Evolutionary conservation across 2,888 invertebrate species (phyloP), one percentile per base, ranked within the genome.

Genomic region (Netelia melanura): DNA sequence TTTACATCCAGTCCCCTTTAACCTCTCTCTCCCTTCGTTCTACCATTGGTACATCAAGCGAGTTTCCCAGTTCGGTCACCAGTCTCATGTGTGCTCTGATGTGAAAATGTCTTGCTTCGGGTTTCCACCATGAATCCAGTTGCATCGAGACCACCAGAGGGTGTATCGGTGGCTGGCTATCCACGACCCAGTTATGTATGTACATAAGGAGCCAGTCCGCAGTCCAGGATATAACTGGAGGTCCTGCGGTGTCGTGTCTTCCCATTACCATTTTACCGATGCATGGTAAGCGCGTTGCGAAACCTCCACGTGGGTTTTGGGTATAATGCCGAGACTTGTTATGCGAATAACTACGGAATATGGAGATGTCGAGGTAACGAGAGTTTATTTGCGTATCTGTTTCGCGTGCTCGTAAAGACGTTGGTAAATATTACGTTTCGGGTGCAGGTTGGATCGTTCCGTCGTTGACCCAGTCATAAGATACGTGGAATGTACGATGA

Each of bases 251-350:
- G 79, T 86, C 82, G 76, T 65, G 62, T 84, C 87, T 87, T 86
- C 87, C 86, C 72, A 87, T 90, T 90, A 88, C 86, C 79, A 84
- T 87, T 86, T 85, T 79, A 67, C 81, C 72, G 71, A 83, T 70
- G 56, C 65, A 76, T 65, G 48, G 17, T 70, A 71, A 58, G 10
- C 23, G 10, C 48, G 30, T 43, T 70, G 21, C 68, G 70, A 38
- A 78, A 78, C 62, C 70, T 78, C 48, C 54, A 43, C 62, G 70
- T 78, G 78, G 70, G 48, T 70, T 64, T 70, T 70, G 38, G 61
- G 62, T 70, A 54, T 67, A 62, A 78, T 23, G 70, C 61, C 70
- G 38, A 48, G 61, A 61, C 58, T 67, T n/a, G 58, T 61, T 68
- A 48, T 43, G 17, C 68, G 48, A 68, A 48, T 61, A 56, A 48